These are phyloP conservation scores for Drosophila pectinifera DNA, from an alignment of 1,140 invertebrate genomes.

Conservation along the genomic window DNA sequence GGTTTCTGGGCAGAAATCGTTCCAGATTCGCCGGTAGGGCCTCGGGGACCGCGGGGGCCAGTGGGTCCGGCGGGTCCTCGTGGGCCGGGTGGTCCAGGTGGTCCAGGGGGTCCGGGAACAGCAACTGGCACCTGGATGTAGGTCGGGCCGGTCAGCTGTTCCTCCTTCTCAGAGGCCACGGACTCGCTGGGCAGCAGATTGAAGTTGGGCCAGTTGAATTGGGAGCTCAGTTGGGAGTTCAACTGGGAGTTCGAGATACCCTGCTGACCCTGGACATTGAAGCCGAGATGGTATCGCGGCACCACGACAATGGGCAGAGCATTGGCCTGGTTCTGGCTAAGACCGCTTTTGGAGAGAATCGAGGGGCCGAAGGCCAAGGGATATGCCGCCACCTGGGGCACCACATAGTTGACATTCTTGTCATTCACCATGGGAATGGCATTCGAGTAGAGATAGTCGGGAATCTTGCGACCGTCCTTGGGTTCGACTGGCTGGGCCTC, in stretches of 20 bases:
- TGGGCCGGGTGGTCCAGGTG: slow-evolving; percentile 62
- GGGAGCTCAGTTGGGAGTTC: slow-evolving; percentile 6
- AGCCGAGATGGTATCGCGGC: slow-evolving; percentile 61
- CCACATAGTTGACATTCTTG: slow-evolving; percentile 68
- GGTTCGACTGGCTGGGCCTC: slow-evolving; percentile 18
- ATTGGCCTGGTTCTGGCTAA: slow-evolving; percentile 30
- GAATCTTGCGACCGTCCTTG: slow-evolving; percentile 76
- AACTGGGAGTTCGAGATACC: background rate
- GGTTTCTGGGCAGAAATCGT: slow-evolving; percentile 33
- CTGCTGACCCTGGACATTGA: slow-evolving; percentile 65
- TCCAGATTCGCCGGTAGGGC: slow-evolving; percentile 31
- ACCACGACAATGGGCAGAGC: slow-evolving; percentile 49
- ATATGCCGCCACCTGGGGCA: slow-evolving; percentile 61
- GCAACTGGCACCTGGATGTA: slow-evolving; percentile 54
- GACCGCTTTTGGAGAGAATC: slow-evolving; percentile 30
- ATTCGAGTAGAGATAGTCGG: slow-evolving; percentile 77
- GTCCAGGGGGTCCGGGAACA: slow-evolving; percentile 64
- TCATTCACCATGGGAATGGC: slow-evolving; percentile 75
- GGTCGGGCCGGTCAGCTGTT: slow-evolving; percentile 12
- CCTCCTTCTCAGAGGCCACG: slow-evolving; percentile 51
- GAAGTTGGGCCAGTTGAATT: slow-evolving; percentile 39
- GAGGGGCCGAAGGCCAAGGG: slow-evolving; percentile 61
- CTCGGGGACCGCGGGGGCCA: slow-evolving; percentile 52
- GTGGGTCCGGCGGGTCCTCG: slow-evolving; percentile 51
- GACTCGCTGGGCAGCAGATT: slow-evolving; percentile 33